Evolutionary conservation across 2,113 vertebrate genomes (phyloP).

Genomic region (Antidorcas marsupialis): DNA sequence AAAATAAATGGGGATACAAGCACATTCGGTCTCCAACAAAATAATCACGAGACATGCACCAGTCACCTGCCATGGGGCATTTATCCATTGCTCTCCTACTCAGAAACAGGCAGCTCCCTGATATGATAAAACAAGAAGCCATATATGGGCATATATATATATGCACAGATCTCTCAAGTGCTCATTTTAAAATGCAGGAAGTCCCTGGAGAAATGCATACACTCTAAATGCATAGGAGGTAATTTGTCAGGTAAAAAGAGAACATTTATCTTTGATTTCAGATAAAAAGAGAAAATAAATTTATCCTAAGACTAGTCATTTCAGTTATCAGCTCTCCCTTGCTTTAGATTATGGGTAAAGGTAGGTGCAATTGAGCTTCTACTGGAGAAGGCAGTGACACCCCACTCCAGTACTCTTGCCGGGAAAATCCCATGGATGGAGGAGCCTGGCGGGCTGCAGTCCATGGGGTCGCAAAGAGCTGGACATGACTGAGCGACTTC

Average conservation of each 20-base stretch:
- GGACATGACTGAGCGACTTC: too few relatives aligned
- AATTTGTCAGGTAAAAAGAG: background rate
- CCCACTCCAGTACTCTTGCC: too few relatives aligned
- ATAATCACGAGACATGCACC: background rate
- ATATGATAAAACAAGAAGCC: background rate
- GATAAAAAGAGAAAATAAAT: constrained; percentile 17
- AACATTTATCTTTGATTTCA: constrained; percentile 14
- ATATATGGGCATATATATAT: fast-evolving
- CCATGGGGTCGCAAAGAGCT: too few relatives aligned
- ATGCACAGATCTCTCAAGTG: background rate
- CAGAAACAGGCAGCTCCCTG: too few relatives aligned
- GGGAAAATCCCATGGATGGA: too few relatives aligned
- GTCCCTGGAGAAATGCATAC: background rate
- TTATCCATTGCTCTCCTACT: too few relatives aligned
- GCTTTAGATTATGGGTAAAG: background rate
- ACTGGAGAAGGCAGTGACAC: background rate
- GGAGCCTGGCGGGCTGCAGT: too few relatives aligned
- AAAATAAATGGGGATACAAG: background rate
- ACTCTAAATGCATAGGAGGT: background rate
- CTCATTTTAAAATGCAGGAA: background rate
- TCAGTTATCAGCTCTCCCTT: background rate
- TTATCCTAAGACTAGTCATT: background rate
- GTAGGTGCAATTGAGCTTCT: background rate
- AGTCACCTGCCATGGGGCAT: background rate
- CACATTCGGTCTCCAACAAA: background rate